Evolutionary conservation across 2,113 vertebrate genomes (phyloP).

Genomic region (Rafetus swinhoei): DNA sequence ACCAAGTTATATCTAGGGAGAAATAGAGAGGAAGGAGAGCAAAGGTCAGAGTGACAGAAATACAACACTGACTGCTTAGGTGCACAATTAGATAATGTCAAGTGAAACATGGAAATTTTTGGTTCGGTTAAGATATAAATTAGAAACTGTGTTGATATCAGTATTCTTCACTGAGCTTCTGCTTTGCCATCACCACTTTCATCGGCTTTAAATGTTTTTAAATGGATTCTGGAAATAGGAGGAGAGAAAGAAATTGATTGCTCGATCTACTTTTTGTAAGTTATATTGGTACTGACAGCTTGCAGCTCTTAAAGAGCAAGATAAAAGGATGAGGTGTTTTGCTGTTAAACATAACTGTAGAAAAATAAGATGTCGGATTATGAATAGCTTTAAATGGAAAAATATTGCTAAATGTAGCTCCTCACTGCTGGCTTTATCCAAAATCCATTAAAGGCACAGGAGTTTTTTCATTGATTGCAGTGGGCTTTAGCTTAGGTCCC

Average conservation of each 20-base stretch:
- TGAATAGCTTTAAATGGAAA: not conserved
- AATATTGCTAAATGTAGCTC: conserved; percentile 38
- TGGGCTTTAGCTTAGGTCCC: not conserved
- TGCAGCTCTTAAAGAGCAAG: conserved; percentile 20
- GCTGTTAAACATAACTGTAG: conserved; percentile 48
- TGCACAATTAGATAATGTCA: not conserved
- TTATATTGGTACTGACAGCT: conserved; percentile 11
- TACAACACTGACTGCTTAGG: not conserved
- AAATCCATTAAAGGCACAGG: not conserved
- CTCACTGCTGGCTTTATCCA: not conserved
- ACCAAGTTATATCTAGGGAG: not conserved
- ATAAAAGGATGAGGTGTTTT: conserved; percentile 39
- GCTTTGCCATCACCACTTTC: not conserved
- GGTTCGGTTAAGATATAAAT: not conserved
- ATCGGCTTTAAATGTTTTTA: conserved; percentile 13
- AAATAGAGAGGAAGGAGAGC: not conserved
- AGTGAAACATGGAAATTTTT: not conserved
- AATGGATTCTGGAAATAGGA: not conserved
- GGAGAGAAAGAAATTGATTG: not conserved
- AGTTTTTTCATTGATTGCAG: not conserved
- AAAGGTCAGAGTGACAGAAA: not conserved
- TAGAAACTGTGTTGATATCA: not conserved
- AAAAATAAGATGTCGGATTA: conserved; percentile 59
- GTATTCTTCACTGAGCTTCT: rapidly evolving
- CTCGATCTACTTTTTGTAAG: not conserved